Conservation (phyloP, 2,113 vertebrate genomes). For the Nesospiza acunhae region DNA sequence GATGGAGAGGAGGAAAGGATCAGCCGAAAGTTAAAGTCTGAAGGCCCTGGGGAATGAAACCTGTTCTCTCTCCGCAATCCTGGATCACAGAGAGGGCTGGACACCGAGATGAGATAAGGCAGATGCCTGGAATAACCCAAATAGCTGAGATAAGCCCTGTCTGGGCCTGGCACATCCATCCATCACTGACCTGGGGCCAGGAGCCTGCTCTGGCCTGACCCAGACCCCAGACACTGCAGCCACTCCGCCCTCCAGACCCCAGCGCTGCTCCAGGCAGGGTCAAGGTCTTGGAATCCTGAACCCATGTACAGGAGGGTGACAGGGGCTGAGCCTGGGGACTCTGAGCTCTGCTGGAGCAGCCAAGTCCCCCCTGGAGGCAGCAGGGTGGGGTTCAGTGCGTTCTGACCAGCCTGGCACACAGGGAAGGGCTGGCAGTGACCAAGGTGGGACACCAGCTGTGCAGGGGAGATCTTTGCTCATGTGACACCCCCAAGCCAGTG, state of each 20-base stretch:
- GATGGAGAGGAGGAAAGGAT: background rate
- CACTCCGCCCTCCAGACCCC: background rate
- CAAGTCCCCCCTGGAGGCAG: background rate
- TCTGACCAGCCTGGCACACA: background rate
- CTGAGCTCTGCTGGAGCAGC: background rate
- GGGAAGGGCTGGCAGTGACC: background rate
- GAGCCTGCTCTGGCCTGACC: background rate
- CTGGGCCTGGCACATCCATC: background rate
- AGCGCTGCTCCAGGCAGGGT: background rate
- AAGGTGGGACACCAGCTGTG: background rate
- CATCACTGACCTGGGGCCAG: background rate
- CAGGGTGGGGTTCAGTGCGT: too few species aligned
- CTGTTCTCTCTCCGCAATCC: background rate
- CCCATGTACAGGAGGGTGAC: fast-evolving
- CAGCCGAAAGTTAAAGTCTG: background rate
- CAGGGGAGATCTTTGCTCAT: too few species aligned
- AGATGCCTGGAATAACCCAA: constrained; percentile 21
- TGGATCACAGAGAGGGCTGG: background rate
- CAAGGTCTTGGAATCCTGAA: background rate
- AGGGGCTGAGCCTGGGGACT: background rate
- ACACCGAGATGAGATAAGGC: background rate
- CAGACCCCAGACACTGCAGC: background rate
- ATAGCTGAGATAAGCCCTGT: constrained; percentile 35
- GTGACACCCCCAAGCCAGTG: background rate
- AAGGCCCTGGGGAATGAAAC: background rate